Evolutionary conservation across 1,140 invertebrate species (phyloP).

Genomic region (Rhysida immarginata): DNA sequence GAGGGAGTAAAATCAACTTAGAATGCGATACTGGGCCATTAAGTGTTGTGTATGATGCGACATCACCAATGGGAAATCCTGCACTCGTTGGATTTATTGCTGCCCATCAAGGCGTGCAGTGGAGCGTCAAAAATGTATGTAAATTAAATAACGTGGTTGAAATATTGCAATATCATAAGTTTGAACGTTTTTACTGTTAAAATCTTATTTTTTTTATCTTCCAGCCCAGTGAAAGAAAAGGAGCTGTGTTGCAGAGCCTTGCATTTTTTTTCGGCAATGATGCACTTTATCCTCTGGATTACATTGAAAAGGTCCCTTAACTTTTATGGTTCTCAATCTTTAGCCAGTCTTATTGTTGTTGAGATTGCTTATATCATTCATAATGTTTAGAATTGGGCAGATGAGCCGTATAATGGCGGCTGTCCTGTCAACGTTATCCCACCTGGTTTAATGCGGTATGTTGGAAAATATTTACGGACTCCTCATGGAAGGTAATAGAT

Average conservation of each 20-base stretch:
- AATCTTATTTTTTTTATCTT: constrained; percentile 9
- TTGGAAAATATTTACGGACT: constrained; percentile 15
- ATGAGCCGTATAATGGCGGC: constrained; percentile 28
- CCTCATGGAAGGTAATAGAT: constrained; percentile 18
- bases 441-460: constrained; percentile 20
- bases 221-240: constrained; percentile 20
- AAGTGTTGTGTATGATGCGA: constrained; percentile 31
- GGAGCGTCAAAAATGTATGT: constrained; percentile 18
- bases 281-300: constrained; percentile 24
- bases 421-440: constrained; percentile 22
- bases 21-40: constrained; percentile 25
- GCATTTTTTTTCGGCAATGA: constrained; percentile 26
- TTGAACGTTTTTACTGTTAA: not conserved
- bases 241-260: constrained; percentile 28
- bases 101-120: constrained; percentile 24
- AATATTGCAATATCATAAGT: not conserved
- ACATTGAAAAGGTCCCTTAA: constrained; percentile 26
- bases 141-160: not conserved
- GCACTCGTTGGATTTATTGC: constrained; percentile 32
- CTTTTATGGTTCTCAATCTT: too few relatives aligned
- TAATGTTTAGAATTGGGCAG: constrained; percentile 22
- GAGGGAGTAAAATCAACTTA: constrained; percentile 18
- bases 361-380: not conserved
- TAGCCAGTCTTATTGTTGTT: not conserved
- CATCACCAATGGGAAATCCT: constrained; percentile 24